Conservation (phyloP, 1,140 invertebrate genomes). For the Aphelenchoides besseyi region DNA sequence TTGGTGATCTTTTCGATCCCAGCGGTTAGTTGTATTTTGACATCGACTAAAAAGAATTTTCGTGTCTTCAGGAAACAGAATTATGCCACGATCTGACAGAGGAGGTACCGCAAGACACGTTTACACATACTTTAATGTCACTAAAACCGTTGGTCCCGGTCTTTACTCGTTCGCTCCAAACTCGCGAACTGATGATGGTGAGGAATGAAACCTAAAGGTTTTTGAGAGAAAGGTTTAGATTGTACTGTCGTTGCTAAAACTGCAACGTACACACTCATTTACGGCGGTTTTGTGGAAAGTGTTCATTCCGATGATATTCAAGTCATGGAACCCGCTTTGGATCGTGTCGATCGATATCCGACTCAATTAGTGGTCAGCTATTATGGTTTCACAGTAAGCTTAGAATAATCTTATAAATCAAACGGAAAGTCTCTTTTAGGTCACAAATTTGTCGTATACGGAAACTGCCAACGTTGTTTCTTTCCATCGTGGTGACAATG, state of each 20-base stretch:
- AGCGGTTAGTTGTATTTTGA: not conserved
- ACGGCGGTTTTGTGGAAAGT: conserved; percentile 14
- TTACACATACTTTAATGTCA: no score
- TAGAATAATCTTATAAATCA: not conserved
- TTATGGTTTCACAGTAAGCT: not conserved
- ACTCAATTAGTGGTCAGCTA: not conserved
- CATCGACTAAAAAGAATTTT: no score
- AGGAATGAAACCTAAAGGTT: no score
- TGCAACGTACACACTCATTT: not conserved
- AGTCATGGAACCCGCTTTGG: not conserved
- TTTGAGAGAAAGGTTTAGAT: no score
- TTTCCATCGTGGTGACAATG: not conserved
- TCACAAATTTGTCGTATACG: not conserved
- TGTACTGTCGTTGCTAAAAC: not conserved
- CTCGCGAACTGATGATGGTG: not conserved
- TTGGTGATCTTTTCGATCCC: conserved; percentile 14
- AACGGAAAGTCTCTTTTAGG: not conserved
- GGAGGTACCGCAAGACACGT: no score
- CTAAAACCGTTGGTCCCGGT: no score
- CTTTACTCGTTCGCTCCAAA: no score
- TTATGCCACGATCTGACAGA: not conserved
- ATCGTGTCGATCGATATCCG: not conserved
- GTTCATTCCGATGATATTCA: not conserved
- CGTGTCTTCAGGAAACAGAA: not conserved
- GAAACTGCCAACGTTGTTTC: not conserved